A percentile compares a stretch with the other conserved stretches of the same genome.
Conservation (phyloP, 1,140 invertebrate genomes). For the Ectropis grisescens region DNA sequence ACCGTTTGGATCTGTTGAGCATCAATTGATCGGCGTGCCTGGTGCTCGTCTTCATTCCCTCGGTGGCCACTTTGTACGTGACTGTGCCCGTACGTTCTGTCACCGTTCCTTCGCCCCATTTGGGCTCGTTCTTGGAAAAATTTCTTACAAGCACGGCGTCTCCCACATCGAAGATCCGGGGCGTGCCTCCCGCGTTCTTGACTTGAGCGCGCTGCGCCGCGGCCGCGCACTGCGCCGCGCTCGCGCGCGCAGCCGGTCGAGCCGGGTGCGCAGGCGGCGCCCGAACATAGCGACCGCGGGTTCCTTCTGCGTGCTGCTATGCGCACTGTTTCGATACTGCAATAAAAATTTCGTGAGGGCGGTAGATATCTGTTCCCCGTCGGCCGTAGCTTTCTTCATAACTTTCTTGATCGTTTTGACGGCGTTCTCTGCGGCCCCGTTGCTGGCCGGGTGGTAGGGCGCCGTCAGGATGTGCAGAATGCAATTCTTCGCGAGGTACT, state of each 20-base stretch:
- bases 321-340: conserved; percentile 18
- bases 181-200: too few relatives aligned
- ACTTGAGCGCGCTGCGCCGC: conserved; percentile 4
- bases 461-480: conserved; percentile 18
- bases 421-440: conserved; percentile 29
- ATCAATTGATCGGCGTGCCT: too few relatives aligned
- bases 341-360: conserved; percentile 19
- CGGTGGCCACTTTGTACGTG: too few relatives aligned
- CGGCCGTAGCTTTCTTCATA: conserved; percentile 14
- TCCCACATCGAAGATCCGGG: too few relatives aligned
- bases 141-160: too few relatives aligned
- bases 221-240: neutral
- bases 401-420: conserved; percentile 33
- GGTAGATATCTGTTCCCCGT: conserved; percentile 2
- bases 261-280: conserved; percentile 13
- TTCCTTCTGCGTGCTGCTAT: conserved; percentile 11
- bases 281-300: conserved; percentile 18
- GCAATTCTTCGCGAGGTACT: conserved; percentile 15
- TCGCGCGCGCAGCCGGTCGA: conserved; percentile 6
- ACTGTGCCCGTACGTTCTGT: too few relatives aligned
- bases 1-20: too few relatives aligned
- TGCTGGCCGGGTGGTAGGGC: conserved; percentile 24
- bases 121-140: too few relatives aligned
- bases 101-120: too few relatives aligned
- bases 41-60: too few relatives aligned